Evolutionary conservation across 1,140 invertebrate species (phyloP).

Genomic region (Teleopsis dalmanni): DNA sequence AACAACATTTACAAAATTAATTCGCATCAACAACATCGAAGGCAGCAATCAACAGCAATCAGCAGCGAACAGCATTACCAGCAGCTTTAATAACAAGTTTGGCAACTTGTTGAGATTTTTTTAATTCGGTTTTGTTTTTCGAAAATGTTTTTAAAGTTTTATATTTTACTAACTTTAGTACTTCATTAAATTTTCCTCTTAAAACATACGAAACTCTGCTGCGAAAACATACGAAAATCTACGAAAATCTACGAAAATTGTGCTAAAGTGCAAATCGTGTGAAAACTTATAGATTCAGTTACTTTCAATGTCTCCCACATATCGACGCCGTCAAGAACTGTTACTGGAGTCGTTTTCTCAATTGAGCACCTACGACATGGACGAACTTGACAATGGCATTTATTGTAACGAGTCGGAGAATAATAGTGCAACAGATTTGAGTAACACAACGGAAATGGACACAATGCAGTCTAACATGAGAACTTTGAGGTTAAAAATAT

Average conservation of each 20-base stretch:
- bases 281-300: not conserved
- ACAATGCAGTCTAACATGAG: constrained; percentile 13
- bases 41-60: constrained; percentile 2
- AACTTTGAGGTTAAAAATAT: constrained; percentile 20
- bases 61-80: constrained; percentile 4
- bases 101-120: constrained; percentile 5
- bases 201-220: not conserved
- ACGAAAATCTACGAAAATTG: constrained; percentile 1
- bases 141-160: too few relatives aligned
- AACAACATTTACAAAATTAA: constrained; percentile 6
- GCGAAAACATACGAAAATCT: not conserved
- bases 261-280: too few relatives aligned
- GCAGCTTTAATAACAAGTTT: constrained; percentile 1
- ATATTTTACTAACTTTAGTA: too few relatives aligned
- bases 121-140: too few relatives aligned
- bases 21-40: not conserved
- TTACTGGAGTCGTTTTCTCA: constrained; percentile 15
- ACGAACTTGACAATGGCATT: constrained; percentile 21
- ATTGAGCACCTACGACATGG: constrained; percentile 18
- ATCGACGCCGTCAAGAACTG: constrained; percentile 8
- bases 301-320: constrained; percentile 20
- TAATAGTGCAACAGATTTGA: not conserved
- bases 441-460: constrained; percentile 5
- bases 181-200: not conserved
- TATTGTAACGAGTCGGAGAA: not conserved